Evolutionary conservation across 2,797 vertebrate species (phyloP).

Genomic region (Loriculus beryllinus): DNA sequence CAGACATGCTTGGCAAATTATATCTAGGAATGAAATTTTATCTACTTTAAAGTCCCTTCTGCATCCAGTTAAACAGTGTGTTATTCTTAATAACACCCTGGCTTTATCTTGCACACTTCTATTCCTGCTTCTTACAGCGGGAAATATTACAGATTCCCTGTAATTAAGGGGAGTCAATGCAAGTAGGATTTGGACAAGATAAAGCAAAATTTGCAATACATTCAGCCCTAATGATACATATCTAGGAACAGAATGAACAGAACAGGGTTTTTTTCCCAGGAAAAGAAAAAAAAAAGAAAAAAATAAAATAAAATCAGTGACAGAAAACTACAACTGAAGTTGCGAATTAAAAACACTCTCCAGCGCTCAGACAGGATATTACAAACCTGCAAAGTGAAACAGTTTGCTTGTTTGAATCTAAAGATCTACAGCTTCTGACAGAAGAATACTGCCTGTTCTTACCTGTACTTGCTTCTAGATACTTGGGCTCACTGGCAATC

Average conservation of each 20-base stretch:
- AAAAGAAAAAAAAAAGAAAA: not conserved
- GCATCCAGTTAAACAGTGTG: not conserved
- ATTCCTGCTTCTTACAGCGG: not conserved
- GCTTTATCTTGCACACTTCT: not conserved
- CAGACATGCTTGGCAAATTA: not conserved
- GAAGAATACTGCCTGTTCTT: not conserved
- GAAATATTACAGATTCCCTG: not conserved
- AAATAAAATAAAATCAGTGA: not conserved
- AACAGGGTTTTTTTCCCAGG: not conserved
- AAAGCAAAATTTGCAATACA: not conserved
- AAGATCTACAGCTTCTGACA: not conserved
- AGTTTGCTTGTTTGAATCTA: not conserved
- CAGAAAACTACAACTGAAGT: not conserved
- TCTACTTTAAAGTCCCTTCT: not conserved
- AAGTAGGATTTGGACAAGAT: not conserved
- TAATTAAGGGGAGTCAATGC: not conserved
- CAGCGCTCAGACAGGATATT: not conserved
- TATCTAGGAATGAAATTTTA: not conserved
- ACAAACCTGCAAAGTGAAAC: not conserved
- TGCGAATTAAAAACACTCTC: not conserved
- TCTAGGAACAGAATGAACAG: not conserved
- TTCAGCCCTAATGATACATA: not conserved
- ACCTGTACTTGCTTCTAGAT: conserved; percentile 84
- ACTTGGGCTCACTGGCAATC: conserved; percentile 76
- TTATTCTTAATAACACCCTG: not conserved